Conservation (phyloP, 2,888 invertebrate genomes). For the Harpalus rubripes region DNA sequence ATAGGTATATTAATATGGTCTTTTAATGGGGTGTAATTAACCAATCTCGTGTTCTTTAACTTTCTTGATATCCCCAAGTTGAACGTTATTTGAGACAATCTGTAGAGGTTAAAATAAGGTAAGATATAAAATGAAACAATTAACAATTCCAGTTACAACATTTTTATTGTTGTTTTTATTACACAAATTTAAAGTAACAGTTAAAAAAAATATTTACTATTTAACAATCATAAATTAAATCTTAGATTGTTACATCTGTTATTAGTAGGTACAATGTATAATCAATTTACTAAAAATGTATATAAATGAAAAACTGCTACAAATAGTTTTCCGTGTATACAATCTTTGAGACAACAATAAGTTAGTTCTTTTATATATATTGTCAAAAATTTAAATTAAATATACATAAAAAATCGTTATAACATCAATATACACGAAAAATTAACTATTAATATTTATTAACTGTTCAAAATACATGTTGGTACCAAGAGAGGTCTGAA, state of each 20-base stretch:
- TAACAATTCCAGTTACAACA: conserved; percentile 30
- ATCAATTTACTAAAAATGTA: conserved; percentile 2
- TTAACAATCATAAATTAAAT: conserved; percentile 54
- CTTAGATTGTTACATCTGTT: conserved; percentile 41
- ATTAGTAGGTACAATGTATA: conserved; percentile 37
- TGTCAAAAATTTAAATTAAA: conserved; percentile 58
- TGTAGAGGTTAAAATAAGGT: background rate
- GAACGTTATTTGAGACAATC: background rate
- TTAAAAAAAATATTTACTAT: conserved; percentile 58
- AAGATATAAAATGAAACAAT: background rate
- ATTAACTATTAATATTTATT: conserved; percentile 65
- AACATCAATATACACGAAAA: conserved; percentile 62
- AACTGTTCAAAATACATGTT: conserved; percentile 63
- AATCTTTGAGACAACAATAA: conserved; percentile 18
- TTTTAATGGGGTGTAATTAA: no score
- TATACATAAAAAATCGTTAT: conserved; percentile 61
- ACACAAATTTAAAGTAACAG: conserved; percentile 56
- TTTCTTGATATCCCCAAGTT: no score
- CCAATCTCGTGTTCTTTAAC: no score
- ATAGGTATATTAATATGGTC: no score
- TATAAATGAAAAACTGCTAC: conserved; percentile 37
- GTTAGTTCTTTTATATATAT: conserved; percentile 23
- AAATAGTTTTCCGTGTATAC: conserved; percentile 31
- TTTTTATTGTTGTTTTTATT: conserved; percentile 49
- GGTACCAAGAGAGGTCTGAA: conserved; percentile 45